Base-by-base conservation (phyloP, 1,140 invertebrate species). In the Aethina tumida region DNA sequence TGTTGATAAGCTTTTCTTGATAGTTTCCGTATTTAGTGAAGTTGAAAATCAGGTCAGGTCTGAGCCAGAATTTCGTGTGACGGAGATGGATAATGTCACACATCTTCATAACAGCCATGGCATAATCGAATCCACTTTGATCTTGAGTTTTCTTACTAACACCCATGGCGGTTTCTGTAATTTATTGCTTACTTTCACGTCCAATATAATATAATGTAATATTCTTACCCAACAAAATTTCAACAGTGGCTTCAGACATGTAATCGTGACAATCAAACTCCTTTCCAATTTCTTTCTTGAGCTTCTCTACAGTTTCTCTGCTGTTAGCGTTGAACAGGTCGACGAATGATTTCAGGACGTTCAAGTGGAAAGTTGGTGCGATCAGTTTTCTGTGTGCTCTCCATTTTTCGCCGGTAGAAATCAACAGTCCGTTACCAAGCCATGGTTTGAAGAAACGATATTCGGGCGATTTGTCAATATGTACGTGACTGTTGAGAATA, bases 291-390 rank as follows among this genome's bases (percentile, higher is more conserved):
- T 81, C 70, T 16, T 65, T 58, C 17, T 65, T 62, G 47, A 96
- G 65, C 45, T 78, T 78, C 0, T 74, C 52, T 0, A 86, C 72
- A 1, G 94, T 67, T 25, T 74, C 70, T 16, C 65, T 60, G 13
- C 82, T 78, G 54, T 97, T 90, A 28, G 84, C 70, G 35, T 92
- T 92, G 60, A 97, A 95, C 0, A 88, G 68, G 0, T 77, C 74
- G 2, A 95, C 64, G 53, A 96, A 96, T 14, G 85, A 81, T 55
- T 94, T 87, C 2, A 97, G 62, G 26, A 96, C 86, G 42, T 83
- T 86, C 51, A 91, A 77, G 58, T 97, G 91, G 63, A 97, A 97
- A 1, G 91, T 84, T 0, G 93, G 93, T 0, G 90, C 92, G 28
- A 97, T 80, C 53, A 95, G 73, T 65, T 92, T 94, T 9, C 91